Evolutionary conservation across 2,888 invertebrate genomes (phyloP), one percentile per base, ranked within the genome.

Genomic region (Heliconius sara): DNA sequence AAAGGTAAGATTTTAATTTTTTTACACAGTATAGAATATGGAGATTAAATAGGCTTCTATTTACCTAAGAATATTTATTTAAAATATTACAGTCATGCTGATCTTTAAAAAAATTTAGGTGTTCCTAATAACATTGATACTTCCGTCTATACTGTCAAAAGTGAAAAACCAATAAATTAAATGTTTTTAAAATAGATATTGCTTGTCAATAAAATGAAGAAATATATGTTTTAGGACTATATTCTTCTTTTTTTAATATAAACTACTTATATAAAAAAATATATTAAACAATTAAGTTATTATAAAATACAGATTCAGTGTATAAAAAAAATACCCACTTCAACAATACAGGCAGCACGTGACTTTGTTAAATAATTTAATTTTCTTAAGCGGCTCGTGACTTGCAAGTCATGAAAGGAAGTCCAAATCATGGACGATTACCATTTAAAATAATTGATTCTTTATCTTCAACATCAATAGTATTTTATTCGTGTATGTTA

Each of bases 401-500:
- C 70, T 77, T 70, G 52, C 60, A 60, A 70, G 25, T 70, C 77
- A 60, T 57, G 70, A 60, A 60, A 39, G 39, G 70, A 57, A 77
- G 75, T 66, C 12, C 67, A 76, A 76, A 67, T 43, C 70, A 79
- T n/a, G 52, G 25, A 63, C n/a, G 75, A 79, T 65, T 57, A 75
- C 30, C 57, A 30, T 75, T 70, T 68, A 70, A 39, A 34, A 65
- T 73, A 74, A 65, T 43, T 75, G 43, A 75, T 75, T 43, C 27
- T 65, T 47, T 66, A 47, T 75, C 65, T 75, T 22, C 39, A 43
- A 65, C 12, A 65, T 65, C 63, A 75, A 12, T 12, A 43, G 25
- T 16, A 19, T 65, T 75, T 43, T 19, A 25, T 22, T 39, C 19
- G 63, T 25, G 16, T 25, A 25, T 25, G 65, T 27, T 39, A 43